Percentiles rank a stretch among this genome's conserved stretches.
Conservation (phyloP, 2,888 invertebrate species). For the Hydriomena furcata region DNA sequence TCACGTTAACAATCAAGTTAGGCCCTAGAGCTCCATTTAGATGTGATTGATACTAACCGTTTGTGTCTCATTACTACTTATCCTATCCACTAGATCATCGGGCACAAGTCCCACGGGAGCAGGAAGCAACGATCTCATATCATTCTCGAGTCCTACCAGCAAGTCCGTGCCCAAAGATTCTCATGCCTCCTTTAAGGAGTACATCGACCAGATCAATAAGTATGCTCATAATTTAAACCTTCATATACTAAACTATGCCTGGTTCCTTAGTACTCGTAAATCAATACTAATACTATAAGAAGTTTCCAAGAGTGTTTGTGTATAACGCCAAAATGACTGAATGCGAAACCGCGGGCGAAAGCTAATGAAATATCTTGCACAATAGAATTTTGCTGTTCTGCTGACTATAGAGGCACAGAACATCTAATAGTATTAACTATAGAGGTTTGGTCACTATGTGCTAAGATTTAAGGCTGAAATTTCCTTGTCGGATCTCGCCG, state of each 20-base stretch:
- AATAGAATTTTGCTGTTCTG: too few relatives aligned
- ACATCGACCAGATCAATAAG: constrained; percentile 72
- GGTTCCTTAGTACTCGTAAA: background rate
- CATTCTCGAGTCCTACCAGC: constrained; percentile 86
- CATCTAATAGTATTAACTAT: too few relatives aligned
- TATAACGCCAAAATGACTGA: too few relatives aligned
- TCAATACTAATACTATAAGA: too few relatives aligned
- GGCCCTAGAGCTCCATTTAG: too few relatives aligned
- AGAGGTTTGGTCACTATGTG: background rate
- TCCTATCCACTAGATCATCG: constrained; percentile 58
- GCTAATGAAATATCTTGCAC: background rate
- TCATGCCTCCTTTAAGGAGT: constrained; percentile 83
- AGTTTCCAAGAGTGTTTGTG: too few relatives aligned
- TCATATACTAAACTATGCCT: background rate
- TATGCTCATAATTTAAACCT: constrained; percentile 34
- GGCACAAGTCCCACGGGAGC: constrained; percentile 70
- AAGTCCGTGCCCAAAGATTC: constrained; percentile 73
- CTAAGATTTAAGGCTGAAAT: constrained; percentile 5
- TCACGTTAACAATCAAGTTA: too few relatives aligned
- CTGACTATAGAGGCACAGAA: too few relatives aligned
- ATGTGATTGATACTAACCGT: too few relatives aligned
- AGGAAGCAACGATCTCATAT: constrained; percentile 86
- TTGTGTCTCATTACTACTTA: constrained; percentile 21
- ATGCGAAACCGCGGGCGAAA: too few relatives aligned
- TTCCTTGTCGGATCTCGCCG: constrained; percentile 1